Conservation (phyloP, 1,140 invertebrate species). For the Trialeurodes vaporariorum region DNA sequence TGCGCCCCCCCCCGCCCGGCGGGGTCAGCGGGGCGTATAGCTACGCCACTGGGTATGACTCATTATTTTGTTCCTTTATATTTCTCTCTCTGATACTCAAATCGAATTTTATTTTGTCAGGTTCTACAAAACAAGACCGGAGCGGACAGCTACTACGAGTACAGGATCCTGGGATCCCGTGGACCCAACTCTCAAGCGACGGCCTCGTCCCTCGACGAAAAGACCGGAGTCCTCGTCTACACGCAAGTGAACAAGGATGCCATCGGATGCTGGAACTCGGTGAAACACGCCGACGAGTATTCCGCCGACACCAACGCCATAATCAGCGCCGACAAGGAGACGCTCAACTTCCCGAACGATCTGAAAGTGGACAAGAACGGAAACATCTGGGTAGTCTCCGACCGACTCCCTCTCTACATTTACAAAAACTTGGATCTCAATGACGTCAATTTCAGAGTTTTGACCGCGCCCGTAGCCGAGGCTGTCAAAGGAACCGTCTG, state of each 20-base stretch:
- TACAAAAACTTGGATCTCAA: conserved; percentile 55
- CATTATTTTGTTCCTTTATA: too few relatives aligned
- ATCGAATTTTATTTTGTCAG: neutral
- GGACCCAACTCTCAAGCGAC: conserved; percentile 59
- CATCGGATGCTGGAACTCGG: conserved; percentile 63
- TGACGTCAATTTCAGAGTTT: conserved; percentile 66
- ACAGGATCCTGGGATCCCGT: conserved; percentile 51
- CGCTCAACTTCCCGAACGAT: conserved; percentile 62
- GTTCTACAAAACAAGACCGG: conserved; percentile 54
- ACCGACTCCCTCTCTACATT: conserved; percentile 65
- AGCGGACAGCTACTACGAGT: conserved; percentile 48
- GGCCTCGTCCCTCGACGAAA: conserved; percentile 54
- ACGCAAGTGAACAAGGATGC: conserved; percentile 60
- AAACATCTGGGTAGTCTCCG: conserved; percentile 59
- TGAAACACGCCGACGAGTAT: conserved; percentile 29
- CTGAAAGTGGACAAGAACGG: conserved; percentile 54
- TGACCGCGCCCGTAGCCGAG: conserved; percentile 47
- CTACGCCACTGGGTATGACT: too few relatives aligned
- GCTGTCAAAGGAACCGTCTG: conserved; percentile 58
- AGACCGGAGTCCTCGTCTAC: conserved; percentile 60
- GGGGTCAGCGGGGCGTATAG: too few relatives aligned
- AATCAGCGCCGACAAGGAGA: conserved; percentile 57
- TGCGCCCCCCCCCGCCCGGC: too few relatives aligned
- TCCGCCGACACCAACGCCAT: conserved; percentile 36
- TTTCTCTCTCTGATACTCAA: too few relatives aligned